Conservation (phyloP, 2,797 vertebrate species). For the Pangasius macronema region DNA sequence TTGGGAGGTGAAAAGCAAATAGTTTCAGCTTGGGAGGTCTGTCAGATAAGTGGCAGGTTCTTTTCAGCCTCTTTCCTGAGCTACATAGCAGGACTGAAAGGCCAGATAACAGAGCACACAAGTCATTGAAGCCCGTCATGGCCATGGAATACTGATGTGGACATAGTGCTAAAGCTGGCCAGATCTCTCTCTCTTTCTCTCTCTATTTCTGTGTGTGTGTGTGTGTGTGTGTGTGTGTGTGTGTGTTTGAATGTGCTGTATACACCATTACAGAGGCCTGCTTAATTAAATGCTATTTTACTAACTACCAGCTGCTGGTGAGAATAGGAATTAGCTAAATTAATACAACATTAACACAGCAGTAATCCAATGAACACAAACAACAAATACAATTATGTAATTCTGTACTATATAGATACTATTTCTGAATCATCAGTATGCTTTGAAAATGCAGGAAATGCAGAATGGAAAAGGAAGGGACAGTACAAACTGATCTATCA, state of each 20-base stretch:
- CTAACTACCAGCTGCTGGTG: background rate
- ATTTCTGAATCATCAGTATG: background rate
- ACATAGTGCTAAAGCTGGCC: constrained; percentile 15
- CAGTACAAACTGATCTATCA: background rate
- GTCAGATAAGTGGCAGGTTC: constrained; percentile 52
- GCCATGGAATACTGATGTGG: constrained; percentile 53
- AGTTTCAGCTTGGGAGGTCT: constrained; percentile 44
- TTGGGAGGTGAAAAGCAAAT: constrained; percentile 40
- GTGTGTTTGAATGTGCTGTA: background rate
- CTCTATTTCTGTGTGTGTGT: background rate
- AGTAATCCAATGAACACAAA: background rate
- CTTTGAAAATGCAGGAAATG: background rate
- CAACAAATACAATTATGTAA: background rate
- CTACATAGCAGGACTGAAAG: constrained; percentile 38
- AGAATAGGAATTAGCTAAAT: background rate
- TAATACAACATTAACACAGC: background rate
- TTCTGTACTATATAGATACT: background rate
- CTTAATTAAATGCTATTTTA: background rate
- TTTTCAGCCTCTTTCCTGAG: constrained; percentile 35
- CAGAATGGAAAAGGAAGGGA: background rate
- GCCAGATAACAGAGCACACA: constrained; percentile 50
- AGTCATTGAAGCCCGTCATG: constrained; percentile 45
- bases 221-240: background rate
- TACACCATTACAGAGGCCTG: background rate
- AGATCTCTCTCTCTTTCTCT: background rate